Percentiles rank a stretch among this genome's conserved stretches.
Evolutionary conservation across 1,140 invertebrate species (phyloP).

Genomic region (Ruditapes philippinarum): DNA sequence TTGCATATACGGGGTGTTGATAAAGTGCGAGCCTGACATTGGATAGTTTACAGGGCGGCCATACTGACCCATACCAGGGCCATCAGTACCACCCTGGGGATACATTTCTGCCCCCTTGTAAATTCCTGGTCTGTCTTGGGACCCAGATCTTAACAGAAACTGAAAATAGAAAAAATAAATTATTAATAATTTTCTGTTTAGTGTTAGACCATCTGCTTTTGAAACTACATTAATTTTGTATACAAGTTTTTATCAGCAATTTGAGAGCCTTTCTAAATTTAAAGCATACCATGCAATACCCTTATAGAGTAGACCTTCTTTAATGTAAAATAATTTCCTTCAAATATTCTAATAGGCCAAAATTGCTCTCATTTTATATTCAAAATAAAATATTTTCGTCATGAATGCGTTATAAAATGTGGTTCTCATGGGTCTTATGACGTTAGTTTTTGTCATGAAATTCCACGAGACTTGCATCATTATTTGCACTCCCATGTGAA

Average conservation of each 20-base stretch:
- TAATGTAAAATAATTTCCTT: too few relatives aligned
- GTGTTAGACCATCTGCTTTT: too few relatives aligned
- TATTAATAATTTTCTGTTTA: too few relatives aligned
- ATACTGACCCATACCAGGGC: conserved; percentile 47
- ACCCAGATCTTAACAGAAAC: conserved; percentile 50
- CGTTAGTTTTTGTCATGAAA: not conserved
- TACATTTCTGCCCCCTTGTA: conserved; percentile 26
- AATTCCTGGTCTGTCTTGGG: conserved; percentile 25
- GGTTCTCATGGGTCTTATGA: not conserved
- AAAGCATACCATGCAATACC: too few relatives aligned
- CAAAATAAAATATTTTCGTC: not conserved
- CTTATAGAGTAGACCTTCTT: too few relatives aligned
- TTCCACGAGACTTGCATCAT: not conserved
- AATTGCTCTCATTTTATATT: too few relatives aligned
- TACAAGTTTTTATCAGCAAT: too few relatives aligned
- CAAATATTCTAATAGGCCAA: too few relatives aligned
- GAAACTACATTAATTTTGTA: too few relatives aligned
- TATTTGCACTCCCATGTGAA: not conserved
- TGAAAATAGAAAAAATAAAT: conserved; percentile 51
- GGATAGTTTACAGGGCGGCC: conserved; percentile 24
- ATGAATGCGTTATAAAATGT: not conserved
- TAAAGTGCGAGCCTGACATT: conserved; percentile 50
- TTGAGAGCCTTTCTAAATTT: too few relatives aligned
- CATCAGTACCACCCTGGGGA: conserved; percentile 45
- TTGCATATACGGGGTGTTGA: conserved; percentile 64